A percentile compares a stretch with the other conserved stretches of the same genome.
phyloP scores from a whole-genome alignment of 2,797 vertebrate genomes.

The Chloroceryle amazona region DNA sequence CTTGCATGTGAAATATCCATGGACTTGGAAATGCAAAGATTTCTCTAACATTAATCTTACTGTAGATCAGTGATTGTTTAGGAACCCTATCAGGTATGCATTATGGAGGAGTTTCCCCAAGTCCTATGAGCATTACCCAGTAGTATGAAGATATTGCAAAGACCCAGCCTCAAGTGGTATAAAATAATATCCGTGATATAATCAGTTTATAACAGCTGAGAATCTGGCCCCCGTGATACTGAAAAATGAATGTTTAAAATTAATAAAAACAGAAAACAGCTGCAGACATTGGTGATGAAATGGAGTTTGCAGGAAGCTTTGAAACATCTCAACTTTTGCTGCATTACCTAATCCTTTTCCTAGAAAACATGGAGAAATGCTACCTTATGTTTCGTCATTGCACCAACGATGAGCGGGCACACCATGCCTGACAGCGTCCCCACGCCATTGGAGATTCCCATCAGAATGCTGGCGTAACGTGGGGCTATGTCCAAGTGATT shows the following conservation, averaged over 20 bases:
- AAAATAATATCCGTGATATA: background rate
- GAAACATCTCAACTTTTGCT: background rate
- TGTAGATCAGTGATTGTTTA: background rate
- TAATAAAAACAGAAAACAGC: background rate
- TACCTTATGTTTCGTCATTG: conserved; percentile 97
- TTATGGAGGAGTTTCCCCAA: background rate
- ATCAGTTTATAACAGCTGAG: background rate
- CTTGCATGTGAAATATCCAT: background rate
- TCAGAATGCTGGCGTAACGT: conserved; percentile 97
- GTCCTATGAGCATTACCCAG: background rate
- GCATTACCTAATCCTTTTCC: background rate
- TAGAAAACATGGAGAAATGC: background rate
- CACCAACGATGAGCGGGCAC: conserved; percentile 96
- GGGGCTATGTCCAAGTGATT: conserved; percentile 98
- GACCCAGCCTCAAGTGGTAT: background rate
- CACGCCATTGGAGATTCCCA: conserved; percentile 98
- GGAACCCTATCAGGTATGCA: background rate
- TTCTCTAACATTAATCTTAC: background rate
- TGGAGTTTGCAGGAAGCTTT: background rate
- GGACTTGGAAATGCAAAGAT: background rate
- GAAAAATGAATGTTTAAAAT: background rate
- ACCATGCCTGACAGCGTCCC: conserved; percentile 98
- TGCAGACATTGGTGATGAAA: background rate
- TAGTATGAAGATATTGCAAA: background rate
- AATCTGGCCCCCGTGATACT: background rate